A percentile compares a stretch with the other conserved stretches of the same genome.
These are phyloP conservation scores for Drosophila obscura DNA, from an alignment of 1,140 invertebrate genomes.

Conservation along the genomic window DNA sequence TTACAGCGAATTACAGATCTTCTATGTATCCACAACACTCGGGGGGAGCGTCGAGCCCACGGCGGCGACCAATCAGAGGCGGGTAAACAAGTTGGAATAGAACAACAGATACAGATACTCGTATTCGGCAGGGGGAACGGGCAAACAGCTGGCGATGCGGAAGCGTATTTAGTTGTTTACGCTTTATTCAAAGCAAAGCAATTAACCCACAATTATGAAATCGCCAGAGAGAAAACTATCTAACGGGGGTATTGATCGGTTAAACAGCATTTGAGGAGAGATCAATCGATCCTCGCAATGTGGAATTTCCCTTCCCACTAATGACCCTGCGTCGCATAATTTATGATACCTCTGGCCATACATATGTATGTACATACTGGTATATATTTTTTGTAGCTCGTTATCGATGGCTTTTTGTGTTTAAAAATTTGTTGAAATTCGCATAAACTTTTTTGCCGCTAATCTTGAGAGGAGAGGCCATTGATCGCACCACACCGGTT, in stretches of 20 bases:
- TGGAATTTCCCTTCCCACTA: conserved; percentile 19
- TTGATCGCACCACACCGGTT: conserved; percentile 43
- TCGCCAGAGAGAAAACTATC: too few relatives aligned
- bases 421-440: too few relatives aligned
- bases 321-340: conserved; percentile 31
- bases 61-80: conserved; percentile 54
- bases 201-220: too few relatives aligned
- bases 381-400: conserved; percentile 1
- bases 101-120: conserved; percentile 28
- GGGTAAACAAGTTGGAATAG: conserved; percentile 57
- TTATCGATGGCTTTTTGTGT: not conserved
- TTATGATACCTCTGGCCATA: conserved; percentile 23
- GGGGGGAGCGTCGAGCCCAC: conserved; percentile 55
- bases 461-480: conserved; percentile 16
- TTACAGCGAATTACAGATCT: conserved; percentile 44
- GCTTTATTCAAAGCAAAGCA: conserved; percentile 24
- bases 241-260: conserved; percentile 19
- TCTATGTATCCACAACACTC: conserved; percentile 34
- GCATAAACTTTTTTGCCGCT: conserved; percentile 1
- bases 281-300: not conserved
- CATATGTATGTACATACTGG: not conserved
- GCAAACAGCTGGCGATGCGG: conserved; percentile 38
- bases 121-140: not conserved
- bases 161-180: conserved; percentile 41
- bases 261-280: conserved; percentile 9